Conservation (phyloP, 2,113 vertebrate species). For the Chaetorhynchus papuensis region DNA sequence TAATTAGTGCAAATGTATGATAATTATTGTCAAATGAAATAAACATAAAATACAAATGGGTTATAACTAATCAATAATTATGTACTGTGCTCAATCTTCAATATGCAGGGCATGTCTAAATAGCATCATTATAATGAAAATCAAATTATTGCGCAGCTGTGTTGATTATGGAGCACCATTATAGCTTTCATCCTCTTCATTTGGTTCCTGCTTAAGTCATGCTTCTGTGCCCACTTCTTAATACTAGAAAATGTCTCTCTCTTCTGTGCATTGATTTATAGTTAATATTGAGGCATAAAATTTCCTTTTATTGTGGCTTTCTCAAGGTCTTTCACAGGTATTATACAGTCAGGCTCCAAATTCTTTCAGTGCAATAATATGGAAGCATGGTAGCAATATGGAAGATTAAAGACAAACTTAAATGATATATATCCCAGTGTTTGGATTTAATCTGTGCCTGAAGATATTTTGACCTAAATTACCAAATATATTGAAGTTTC, state of each 20-base stretch:
- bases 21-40: constrained; percentile 50
- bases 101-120: constrained; percentile 43
- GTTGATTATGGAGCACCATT: constrained; percentile 67
- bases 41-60: constrained; percentile 56
- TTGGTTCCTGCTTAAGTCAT: constrained; percentile 50
- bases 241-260: not conserved
- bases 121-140: constrained; percentile 63
- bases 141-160: constrained; percentile 66
- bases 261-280: not conserved
- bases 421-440: constrained; percentile 45
- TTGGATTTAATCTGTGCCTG: constrained; percentile 66
- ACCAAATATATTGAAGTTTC: constrained; percentile 59
- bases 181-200: constrained; percentile 45
- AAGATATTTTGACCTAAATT: constrained; percentile 67
- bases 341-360: not conserved
- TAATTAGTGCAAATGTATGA: constrained; percentile 52
- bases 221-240: constrained; percentile 16
- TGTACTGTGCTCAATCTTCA: constrained; percentile 45
- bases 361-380: constrained; percentile 39
- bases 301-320: constrained; percentile 36
- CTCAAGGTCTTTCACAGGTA: constrained; percentile 55
- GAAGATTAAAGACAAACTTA: constrained; percentile 68
- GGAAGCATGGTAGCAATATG: not conserved
- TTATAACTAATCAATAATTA: constrained; percentile 70
- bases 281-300: constrained; percentile 30